Conservation (phyloP, 2,888 invertebrate genomes). For the Drosophila mayaguana region DNA sequence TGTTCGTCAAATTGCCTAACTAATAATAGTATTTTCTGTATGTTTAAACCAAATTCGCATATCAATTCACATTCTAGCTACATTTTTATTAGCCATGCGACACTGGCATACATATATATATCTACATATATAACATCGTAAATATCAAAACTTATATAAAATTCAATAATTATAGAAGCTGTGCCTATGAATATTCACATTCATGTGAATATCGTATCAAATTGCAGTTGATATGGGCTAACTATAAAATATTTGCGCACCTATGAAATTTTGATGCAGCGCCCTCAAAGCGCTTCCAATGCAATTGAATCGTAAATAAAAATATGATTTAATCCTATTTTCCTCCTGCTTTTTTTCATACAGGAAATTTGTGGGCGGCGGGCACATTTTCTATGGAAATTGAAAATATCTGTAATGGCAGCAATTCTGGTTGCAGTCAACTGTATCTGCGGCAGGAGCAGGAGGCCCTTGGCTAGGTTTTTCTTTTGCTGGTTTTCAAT, state of each 20-base stretch:
- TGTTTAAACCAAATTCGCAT: neutral
- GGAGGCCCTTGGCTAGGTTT: neutral
- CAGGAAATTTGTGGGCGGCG: slow-evolving; percentile 19
- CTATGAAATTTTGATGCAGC: slow-evolving; percentile 33
- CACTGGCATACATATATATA: neutral
- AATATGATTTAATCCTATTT: slow-evolving; percentile 45
- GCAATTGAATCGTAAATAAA: slow-evolving; percentile 56
- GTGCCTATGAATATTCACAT: neutral
- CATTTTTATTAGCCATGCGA: neutral
- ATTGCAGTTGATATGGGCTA: neutral
- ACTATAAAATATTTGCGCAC: neutral
- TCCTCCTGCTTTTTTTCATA: slow-evolving; percentile 3
- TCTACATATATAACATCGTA: neutral
- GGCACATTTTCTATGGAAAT: slow-evolving; percentile 46
- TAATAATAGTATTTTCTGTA: neutral
- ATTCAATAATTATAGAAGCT: no score
- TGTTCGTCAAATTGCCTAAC: neutral
- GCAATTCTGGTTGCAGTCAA: neutral
- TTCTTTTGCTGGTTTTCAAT: slow-evolving; percentile 17
- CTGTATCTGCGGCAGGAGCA: neutral
- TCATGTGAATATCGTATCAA: neutral
- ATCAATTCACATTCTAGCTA: neutral
- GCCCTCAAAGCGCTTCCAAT: slow-evolving; percentile 31
- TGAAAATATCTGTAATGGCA: slow-evolving; percentile 56
- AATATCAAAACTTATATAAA: neutral